A percentile compares a stretch with the other conserved stretches of the same genome.
Evolutionary conservation across 30 jellyfish, hydroid and myxozoan species (phyloP).

Genomic region (Hydra vulgaris): DNA sequence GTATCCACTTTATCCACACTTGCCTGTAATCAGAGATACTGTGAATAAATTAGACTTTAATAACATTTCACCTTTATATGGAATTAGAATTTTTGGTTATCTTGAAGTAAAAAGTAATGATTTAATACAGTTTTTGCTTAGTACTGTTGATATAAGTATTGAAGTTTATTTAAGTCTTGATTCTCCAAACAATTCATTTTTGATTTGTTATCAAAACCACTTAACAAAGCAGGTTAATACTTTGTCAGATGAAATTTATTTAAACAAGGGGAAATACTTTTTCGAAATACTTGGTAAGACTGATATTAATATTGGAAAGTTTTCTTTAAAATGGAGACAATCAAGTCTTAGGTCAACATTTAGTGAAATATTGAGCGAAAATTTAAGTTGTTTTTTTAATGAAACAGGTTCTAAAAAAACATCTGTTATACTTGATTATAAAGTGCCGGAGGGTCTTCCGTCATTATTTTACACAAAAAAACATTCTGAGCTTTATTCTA

Average conservation of each 20-base stretch:
- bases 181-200: constrained; percentile 16
- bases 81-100: constrained; percentile 57
- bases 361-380: neutral
- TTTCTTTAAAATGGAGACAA: constrained; percentile 16
- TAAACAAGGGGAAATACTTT: constrained; percentile 25
- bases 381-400: constrained; percentile 1
- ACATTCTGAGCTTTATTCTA: constrained; percentile 3
- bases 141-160: constrained; percentile 17
- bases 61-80: constrained; percentile 30
- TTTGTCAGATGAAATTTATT: neutral
- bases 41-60: constrained; percentile 25
- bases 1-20: constrained; percentile 73
- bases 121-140: constrained; percentile 18
- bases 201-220: constrained; percentile 12
- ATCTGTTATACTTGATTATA: constrained; percentile 8
- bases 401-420: neutral
- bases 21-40: constrained; percentile 42
- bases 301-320: constrained; percentile 26
- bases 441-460: neutral
- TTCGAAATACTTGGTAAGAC: constrained; percentile 25
- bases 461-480: neutral
- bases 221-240: neutral
- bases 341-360: neutral
- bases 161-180: constrained; percentile 49
- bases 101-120: constrained; percentile 30